Base-by-base conservation (phyloP, 2,888 invertebrate genomes). In the Sarcophaga caerulescens region DNA sequence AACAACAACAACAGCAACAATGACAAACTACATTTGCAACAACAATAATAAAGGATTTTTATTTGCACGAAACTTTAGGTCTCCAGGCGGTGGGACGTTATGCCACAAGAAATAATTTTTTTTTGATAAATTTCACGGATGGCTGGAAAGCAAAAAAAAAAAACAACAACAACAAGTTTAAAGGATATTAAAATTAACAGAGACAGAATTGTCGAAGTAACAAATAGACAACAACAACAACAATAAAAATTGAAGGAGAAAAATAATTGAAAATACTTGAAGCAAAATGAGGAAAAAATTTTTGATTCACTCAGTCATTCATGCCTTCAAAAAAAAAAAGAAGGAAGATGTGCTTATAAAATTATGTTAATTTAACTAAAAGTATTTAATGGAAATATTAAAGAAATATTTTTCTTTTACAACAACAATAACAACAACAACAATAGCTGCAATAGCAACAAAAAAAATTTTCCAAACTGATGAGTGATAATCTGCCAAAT, bases 281-380 rank as follows among this genome's bases (percentile, higher is more conserved):
- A 81, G 70, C 57, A 69, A 69, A 69, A 71, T 66, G 45, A 71
- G 57, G 45, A 12, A 62, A 82, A 82, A 83, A 52, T 47, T 11
- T 65, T 35, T 52, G 17, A 12, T 47, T 47, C 14, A 12, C 14
- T 4, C 47, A 14, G 12, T 52, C 17, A 52, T 17, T 23, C 59
- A 12, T 69, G 21, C 69, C 77, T 77, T 77, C 77, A 74, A 85
- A 77, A 73, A 79, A 75, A 76, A 76, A 76, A 63, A 25, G n/a
- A 47, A 47, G 21, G 8, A 74, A 81, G 79, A 87, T 78, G 84
- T 81, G 70, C 84, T 87, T 87, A 87, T 60, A 35, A 84, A 87
- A 83, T 87, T 87, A 87, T 87, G 87, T 80, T 87, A 85, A 87
- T 87, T 85, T 87, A 65, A 81, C 73, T 84, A 81, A 84, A 78